Evolutionary conservation across 2,797 vertebrate species (phyloP), one percentile per base, ranked within the genome.

Genomic region (Vespertilio murinus): DNA sequence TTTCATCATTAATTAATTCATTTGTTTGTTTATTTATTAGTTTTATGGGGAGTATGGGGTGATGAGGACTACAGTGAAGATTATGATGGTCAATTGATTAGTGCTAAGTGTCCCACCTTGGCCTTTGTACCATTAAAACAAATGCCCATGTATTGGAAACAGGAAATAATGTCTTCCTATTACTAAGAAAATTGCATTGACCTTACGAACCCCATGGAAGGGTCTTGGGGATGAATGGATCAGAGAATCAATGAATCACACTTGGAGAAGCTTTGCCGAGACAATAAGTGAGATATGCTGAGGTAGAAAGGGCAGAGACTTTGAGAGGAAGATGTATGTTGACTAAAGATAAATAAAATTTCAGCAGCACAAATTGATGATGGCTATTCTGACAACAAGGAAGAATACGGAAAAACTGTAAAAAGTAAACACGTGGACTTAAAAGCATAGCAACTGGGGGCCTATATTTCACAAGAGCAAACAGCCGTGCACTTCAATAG

Each of bases 341-440:
- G 67, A 91, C 52, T 93, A 73, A 80, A 91, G 91, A 71, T 38
- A 95, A 87, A 90, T 74, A 49, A 89, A 65, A 87, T 95, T 94
- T 71, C 73, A 81, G 64, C 30, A 69, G 64, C 61, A 75, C 70
- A 96, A 95, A 77, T n/a, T 91, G 75, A 74, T 91, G 88, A 90
- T 56, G 30, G 23, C 16, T 45, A 79, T 79, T 52, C 49, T 91
- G 81, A 90, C 30, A 67, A 33, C 18, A 77, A 69, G 54, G 17
- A 54, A 87, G 67, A 84, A 81, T 67, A 84, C 91, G 54, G 8
- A n/a, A 69, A 93, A 91, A 73, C 42, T 90, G 77, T 80, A 84
- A 64, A 86, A 90, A 75, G 81, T 35, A 92, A 82, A 90, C 49
- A 47, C 8, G 84, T 18, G 42, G 54, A 90, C 94, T 95, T 40